Evolutionary conservation across 2,113 vertebrate species (phyloP).

Genomic region (Pogona vitticeps): DNA sequence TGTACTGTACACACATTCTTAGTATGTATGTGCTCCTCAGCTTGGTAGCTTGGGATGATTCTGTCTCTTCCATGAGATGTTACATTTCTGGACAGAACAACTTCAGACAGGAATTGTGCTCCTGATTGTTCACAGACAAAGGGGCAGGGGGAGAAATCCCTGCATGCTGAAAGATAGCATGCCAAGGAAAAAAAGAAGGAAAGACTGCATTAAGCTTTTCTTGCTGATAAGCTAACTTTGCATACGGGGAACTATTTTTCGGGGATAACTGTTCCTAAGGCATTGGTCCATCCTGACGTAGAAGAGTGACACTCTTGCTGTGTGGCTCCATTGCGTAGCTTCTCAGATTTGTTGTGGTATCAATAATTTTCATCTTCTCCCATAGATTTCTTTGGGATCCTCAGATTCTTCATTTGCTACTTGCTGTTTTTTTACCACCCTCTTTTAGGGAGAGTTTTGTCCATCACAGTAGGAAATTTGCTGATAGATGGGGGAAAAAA

Average conservation of each 20-base stretch:
- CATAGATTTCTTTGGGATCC: neutral
- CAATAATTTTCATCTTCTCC: neutral
- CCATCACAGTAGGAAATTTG: too few relatives aligned
- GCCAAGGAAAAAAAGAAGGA: neutral
- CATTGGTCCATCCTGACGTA: neutral
- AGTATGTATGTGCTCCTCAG: neutral
- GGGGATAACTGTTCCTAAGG: neutral
- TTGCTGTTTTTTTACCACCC: too few relatives aligned
- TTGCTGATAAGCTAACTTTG: neutral
- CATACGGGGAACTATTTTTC: neutral
- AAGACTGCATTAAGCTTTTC: neutral
- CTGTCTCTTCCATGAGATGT: too few relatives aligned
- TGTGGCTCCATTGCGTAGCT: neutral
- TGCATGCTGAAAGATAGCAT: neutral
- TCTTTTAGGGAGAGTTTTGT: too few relatives aligned
- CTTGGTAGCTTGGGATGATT: neutral
- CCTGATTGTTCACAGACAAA: neutral
- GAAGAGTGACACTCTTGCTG: neutral
- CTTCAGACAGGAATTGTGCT: neutral
- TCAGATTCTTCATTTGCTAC: neutral
- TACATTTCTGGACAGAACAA: neutral
- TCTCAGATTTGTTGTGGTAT: fast-evolving
- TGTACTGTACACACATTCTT: neutral
- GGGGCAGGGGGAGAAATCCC: neutral
- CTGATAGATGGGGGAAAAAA: too few relatives aligned